Evolutionary conservation across 2,797 vertebrate genomes (phyloP), one percentile per base, ranked within the genome.

Genomic region (Typhlichthys subterraneus): DNA sequence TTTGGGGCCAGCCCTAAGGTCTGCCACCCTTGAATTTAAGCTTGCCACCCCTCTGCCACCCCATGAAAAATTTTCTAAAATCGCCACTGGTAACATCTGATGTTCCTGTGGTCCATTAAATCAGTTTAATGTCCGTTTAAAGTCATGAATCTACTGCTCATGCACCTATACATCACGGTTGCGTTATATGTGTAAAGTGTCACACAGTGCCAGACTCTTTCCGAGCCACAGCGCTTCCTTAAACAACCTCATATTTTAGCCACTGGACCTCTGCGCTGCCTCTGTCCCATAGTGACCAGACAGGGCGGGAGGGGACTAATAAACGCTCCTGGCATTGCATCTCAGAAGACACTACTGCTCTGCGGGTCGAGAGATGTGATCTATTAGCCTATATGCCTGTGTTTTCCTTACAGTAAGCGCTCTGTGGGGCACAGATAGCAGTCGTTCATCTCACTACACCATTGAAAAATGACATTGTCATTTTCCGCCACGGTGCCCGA

Each of bases 331-430:
- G 23, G 23, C 23, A 29, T 4, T 29, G 23, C 23, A 29, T 29
- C 23, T 29, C 3, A 29, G 23, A 29, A 29, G 23, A 29, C 3
- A 29, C 23, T 29, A 29, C 33, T 38, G 5, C 33, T 38, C 33
- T 38, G 33, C 33, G 33, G 5, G 7, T 9, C 33, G 8, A 38
- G 33, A 7, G 33, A 38, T 38, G 8, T 17, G 59, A 51, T 31
- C 12, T 45, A 66, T 59, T 12, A 17, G 4, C 23, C 23, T 29
- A 29, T 29, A 29, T 17, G 33, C 33, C 57, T 47, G 31, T 62
- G 55, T 58, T 77, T 60, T 63, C 23, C 53, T 62, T 69, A 76
- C 82, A 79, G 61, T 52, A 46, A 81, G 53, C 53, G 17, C 23
- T 60, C 58, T 29, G 13, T 1, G 57, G 31, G 63, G 61, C 61